Evolutionary conservation across 2,113 vertebrate genomes (phyloP).

Genomic region (Anarrhichthys ocellatus): DNA sequence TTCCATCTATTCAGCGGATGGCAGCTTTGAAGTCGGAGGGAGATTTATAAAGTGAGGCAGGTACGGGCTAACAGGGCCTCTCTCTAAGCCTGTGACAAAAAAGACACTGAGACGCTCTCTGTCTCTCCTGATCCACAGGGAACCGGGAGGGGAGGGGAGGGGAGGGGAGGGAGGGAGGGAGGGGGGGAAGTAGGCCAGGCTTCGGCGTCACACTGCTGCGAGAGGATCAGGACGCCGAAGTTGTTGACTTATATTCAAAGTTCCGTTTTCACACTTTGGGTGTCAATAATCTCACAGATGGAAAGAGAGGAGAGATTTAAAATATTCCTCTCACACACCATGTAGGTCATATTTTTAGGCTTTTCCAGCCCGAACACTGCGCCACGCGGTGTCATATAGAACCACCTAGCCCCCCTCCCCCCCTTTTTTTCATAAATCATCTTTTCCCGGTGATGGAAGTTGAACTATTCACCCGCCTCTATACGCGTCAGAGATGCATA

Average conservation of each 20-base stretch:
- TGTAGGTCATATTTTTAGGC: conserved; percentile 51
- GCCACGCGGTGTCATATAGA: conserved; percentile 41
- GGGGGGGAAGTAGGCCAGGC: conserved; percentile 74
- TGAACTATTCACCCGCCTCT: conserved; percentile 37
- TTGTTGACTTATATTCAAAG: conserved; percentile 74
- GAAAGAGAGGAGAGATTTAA: conserved; percentile 44
- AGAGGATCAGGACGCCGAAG: conserved; percentile 67
- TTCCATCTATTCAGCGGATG: conserved; percentile 56
- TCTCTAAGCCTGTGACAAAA: conserved; percentile 67
- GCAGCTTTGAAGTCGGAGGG: conserved; percentile 68
- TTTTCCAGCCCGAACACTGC: conserved; percentile 44
- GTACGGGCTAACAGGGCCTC: conserved; percentile 49
- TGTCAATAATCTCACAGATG: conserved; percentile 47
- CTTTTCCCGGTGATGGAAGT: conserved; percentile 19
- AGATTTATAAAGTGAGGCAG: conserved; percentile 66
- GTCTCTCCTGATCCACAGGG: conserved; percentile 66
- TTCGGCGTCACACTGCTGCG: conserved; percentile 64
- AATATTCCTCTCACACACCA: conserved; percentile 37
- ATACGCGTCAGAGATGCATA: conserved; percentile 8
- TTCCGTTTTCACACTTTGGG: conserved; percentile 58
- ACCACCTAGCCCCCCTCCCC: not conserved
- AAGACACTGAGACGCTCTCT: conserved; percentile 57
- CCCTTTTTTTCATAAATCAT: conserved; percentile 30
- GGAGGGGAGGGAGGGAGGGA: not conserved
- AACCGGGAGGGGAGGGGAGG: not conserved